Conservation (phyloP, 2,888 invertebrate species). For the Campoplex nolae region DNA sequence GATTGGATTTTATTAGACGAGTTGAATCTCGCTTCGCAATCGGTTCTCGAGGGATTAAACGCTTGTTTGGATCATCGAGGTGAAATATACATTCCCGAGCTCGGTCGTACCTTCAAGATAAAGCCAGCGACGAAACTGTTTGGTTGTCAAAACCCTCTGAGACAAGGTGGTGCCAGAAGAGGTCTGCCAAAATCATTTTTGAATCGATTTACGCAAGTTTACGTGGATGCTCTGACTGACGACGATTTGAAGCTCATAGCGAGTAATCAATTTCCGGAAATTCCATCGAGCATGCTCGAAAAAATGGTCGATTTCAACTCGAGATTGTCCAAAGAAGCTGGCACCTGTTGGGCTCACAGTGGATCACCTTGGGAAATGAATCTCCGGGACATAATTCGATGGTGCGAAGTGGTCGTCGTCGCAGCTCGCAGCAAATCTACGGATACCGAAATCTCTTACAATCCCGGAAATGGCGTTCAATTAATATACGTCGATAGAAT, state of each 20-base stretch:
- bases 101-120: slow-evolving; percentile 92
- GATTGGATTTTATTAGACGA: slow-evolving; percentile 99
- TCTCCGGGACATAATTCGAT: slow-evolving; percentile 96
- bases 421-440: slow-evolving; percentile 38
- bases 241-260: slow-evolving; percentile 87
- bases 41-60: slow-evolving; percentile 98
- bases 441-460: slow-evolving; percentile 70
- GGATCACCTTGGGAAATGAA: slow-evolving; percentile 99
- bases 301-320: slow-evolving; percentile 93
- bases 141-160: slow-evolving; percentile 98
- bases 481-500: slow-evolving; percentile 95
- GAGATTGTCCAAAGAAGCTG: slow-evolving; percentile 88
- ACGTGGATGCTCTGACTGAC: slow-evolving; percentile 85
- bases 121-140: slow-evolving; percentile 93
- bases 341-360: slow-evolving; percentile 89
- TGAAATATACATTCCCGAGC: slow-evolving; percentile 97
- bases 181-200: slow-evolving; percentile 98
- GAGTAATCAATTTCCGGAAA: slow-evolving; percentile 87
- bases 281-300: slow-evolving; percentile 87
- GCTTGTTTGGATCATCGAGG: slow-evolving; percentile 99
- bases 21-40: slow-evolving; percentile 98
- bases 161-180: slow-evolving; percentile 97
- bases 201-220: slow-evolving; percentile 92
- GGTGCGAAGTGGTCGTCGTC: slow-evolving; percentile 92
- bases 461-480: slow-evolving; percentile 89